Conservation (phyloP, 2,888 invertebrate species). For the Syrphus vitripennis region DNA sequence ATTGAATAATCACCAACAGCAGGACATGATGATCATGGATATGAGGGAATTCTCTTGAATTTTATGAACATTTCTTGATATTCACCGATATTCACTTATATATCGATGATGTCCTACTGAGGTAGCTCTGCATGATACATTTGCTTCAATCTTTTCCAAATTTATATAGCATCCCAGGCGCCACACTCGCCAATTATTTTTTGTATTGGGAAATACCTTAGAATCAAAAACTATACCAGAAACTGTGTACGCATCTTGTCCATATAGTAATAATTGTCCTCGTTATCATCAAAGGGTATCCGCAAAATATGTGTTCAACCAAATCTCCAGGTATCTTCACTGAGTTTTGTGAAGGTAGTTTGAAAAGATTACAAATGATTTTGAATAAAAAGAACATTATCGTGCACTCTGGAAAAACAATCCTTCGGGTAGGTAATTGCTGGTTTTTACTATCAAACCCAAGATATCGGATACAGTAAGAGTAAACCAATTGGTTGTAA, state of each 20-base stretch:
- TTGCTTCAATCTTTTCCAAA: conserved; percentile 37
- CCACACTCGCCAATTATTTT: conserved; percentile 31
- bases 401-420: conserved; percentile 18
- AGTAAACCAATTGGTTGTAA: background rate
- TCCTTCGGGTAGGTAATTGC: conserved; percentile 37
- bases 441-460: conserved; percentile 4
- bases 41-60: conserved; percentile 24
- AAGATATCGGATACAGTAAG: background rate
- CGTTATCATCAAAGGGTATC: conserved; percentile 44
- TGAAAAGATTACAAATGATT: conserved; percentile 15
- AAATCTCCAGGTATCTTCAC: conserved; percentile 9
- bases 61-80: conserved; percentile 17
- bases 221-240: background rate
- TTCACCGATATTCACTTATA: background rate
- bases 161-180: conserved; percentile 58
- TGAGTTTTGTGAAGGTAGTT: background rate
- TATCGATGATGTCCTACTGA: conserved; percentile 47
- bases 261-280: background rate
- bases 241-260: background rate
- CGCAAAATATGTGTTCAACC: conserved; percentile 33
- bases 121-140: conserved; percentile 50
- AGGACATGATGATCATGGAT: conserved; percentile 15
- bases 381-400: background rate
- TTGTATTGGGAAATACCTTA: background rate
- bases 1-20: conserved; percentile 56